phyloP scores from a whole-genome alignment of 1,140 invertebrate species.

The Linepithema humile region DNA sequence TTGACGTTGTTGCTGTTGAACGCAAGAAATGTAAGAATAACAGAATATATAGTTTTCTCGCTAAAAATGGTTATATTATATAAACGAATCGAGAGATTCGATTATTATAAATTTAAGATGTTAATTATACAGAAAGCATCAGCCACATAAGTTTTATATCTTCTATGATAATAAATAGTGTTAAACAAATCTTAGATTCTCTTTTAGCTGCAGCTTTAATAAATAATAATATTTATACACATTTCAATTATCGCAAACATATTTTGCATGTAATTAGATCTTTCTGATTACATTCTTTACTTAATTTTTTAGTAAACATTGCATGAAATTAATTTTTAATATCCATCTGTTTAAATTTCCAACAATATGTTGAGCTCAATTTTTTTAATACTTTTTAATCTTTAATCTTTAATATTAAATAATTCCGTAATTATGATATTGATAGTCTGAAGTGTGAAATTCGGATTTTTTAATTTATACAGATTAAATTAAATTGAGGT shows the following conservation, averaged over 20 bases:
- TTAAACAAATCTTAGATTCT: neutral
- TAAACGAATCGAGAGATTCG: neutral
- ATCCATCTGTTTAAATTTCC: neutral
- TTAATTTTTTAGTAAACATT: neutral
- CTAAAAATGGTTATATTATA: neutral
- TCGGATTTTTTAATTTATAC: neutral
- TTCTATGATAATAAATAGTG: neutral
- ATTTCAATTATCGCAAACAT: neutral
- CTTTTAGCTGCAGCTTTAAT: neutral
- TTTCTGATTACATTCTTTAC: too few species aligned
- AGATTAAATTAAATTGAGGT: neutral
- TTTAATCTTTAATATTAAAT: neutral
- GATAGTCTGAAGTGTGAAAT: neutral
- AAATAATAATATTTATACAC: constrained; percentile 5
- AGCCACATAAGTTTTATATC: neutral
- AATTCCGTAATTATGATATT: neutral
- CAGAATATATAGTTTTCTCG: neutral
- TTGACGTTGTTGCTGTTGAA: neutral
- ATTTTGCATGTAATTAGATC: neutral
- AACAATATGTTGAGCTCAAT: neutral
- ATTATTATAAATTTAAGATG: neutral
- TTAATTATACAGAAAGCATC: neutral
- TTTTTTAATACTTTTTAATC: neutral
- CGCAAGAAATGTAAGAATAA: neutral
- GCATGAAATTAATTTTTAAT: too few species aligned